phyloP scores from a whole-genome alignment of 2,113 vertebrate genomes.

The Nothocercus nigrocapillus region DNA sequence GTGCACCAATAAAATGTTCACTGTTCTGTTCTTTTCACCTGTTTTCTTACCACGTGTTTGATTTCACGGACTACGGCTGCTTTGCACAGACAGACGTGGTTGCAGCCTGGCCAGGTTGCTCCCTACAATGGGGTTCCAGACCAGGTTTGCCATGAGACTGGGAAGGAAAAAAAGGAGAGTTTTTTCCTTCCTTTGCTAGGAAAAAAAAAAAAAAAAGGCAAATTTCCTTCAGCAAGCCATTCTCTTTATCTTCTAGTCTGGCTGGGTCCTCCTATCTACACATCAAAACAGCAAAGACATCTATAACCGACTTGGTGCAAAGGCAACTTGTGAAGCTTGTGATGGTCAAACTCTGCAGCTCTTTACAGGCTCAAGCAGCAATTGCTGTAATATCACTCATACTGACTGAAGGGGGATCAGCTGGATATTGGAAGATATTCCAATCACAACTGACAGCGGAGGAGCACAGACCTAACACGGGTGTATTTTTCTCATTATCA shows the following conservation, averaged over 20 bases:
- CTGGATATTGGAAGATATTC: neutral
- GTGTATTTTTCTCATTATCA: neutral
- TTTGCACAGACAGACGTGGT: fast-evolving
- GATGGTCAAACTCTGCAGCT: neutral
- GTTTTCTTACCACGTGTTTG: neutral
- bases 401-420: neutral
- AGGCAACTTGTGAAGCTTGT: neutral
- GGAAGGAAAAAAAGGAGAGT: no score
- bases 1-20: neutral
- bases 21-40: neutral
- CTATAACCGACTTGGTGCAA: neutral
- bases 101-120: neutral
- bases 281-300: neutral
- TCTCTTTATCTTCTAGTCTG: neutral
- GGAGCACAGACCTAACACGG: neutral
- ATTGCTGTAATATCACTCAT: neutral
- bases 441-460: neutral
- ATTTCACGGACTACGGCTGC: neutral
- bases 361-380: neutral
- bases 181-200: no score
- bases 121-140: neutral
- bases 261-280: no score
- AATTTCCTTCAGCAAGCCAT: neutral
- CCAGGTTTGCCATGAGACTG: neutral
- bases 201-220: no score